Base-by-base conservation (phyloP, 1,140 invertebrate genomes). In the Battus philenor region DNA sequence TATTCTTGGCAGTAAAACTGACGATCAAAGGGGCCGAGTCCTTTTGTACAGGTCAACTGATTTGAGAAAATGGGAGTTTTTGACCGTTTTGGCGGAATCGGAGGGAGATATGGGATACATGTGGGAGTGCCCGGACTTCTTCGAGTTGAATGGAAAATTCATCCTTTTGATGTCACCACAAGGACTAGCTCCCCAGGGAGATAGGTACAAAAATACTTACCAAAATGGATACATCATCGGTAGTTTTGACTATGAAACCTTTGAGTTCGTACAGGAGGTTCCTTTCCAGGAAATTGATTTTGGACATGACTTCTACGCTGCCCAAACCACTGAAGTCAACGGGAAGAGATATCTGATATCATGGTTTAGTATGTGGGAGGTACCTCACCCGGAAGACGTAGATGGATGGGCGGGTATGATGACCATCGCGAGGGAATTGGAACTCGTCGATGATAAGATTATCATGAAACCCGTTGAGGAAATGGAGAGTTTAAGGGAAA, bases 351-450 rank as follows among this genome's bases (percentile, higher is more conserved):
- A 76, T 13, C 9, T 82, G 3, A 46, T 83, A 6, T 74, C 54
- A 7, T 87, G 86, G 86, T 74, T 86, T 26, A 70, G 48, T 15
- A 86, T 81, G 79, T 87, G 86, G 86, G 81, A 86, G 1, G 60
- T 60, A 0, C 53, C 65, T 1, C 63, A 72, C 20, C 68, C 66
- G 1, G 83, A 86, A 48, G 71, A 59, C 3, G 66, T 54, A 1
- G 78, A 85, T 11, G 83, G 83, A 1, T 87, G 85, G 85, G 57
- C 72, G 2, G 81, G 79, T 3, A 63, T 70, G 2, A 65, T 83
- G 68, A 86, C 83, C 0, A 55, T 86, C 4, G 53, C 68, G 1
- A 72, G 85, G 49, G 73, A 86, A 45, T 34, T 87, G 5, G 54
- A 56, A 5, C 26, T 86, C 1, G 63, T 64, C n/a, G 60, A 53